Evolutionary conservation across 2,797 vertebrate genomes (phyloP).

Genomic region (Sylvilagus floridanus): DNA sequence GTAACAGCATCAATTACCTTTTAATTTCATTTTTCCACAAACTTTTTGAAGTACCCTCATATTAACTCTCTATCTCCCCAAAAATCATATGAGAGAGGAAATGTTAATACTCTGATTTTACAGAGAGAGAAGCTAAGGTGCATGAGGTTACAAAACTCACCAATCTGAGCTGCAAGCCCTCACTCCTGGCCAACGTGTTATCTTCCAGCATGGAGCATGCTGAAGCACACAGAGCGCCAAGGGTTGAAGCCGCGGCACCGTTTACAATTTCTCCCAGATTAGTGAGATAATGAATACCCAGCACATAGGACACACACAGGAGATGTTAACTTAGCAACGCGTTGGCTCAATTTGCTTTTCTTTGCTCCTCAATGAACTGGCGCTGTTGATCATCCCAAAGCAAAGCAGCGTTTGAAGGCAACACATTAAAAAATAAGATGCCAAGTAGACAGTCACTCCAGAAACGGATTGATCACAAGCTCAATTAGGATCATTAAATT

Average conservation of each 20-base stretch:
- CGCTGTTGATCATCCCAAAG: constrained; percentile 43
- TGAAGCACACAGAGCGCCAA: not conserved
- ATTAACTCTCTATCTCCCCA: not conserved
- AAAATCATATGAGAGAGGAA: not conserved
- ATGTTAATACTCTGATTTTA: not conserved
- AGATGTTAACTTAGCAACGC: constrained; percentile 1
- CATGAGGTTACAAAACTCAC: not conserved
- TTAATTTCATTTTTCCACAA: too few species aligned
- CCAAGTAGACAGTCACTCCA: not conserved
- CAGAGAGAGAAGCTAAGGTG: constrained; percentile 20
- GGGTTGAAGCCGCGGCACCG: not conserved
- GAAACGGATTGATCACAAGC: not conserved
- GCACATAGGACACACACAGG: not conserved
- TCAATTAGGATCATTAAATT: constrained; percentile 26
- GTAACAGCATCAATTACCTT: too few species aligned
- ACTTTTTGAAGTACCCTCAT: too few species aligned
- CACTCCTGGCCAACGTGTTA: not conserved
- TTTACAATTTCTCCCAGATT: not conserved
- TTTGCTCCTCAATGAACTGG: constrained; percentile 46
- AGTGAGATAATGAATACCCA: constrained; percentile 23
- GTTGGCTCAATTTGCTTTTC: constrained; percentile 37
- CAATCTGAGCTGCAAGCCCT: not conserved
- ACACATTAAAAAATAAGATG: constrained; percentile 60
- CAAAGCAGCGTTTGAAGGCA: constrained; percentile 62
- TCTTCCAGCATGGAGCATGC: not conserved